phyloP scores from a whole-genome alignment of 2,113 vertebrate genomes.

The Erpornis zantholeuca region DNA sequence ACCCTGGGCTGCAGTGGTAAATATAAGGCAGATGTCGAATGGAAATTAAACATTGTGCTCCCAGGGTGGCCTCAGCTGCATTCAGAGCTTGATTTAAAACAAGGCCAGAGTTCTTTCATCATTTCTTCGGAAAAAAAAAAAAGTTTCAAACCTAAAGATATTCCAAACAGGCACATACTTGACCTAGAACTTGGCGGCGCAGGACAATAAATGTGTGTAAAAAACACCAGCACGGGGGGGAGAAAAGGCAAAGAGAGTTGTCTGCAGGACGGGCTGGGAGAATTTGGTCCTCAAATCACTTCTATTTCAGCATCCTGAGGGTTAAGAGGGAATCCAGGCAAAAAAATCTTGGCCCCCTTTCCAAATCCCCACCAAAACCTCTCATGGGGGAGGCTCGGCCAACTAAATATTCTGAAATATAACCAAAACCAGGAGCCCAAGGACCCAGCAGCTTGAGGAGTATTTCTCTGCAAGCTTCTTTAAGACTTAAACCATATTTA shows the following conservation, averaged over 20 bases:
- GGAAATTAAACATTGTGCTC: constrained; percentile 61
- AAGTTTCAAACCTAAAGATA: constrained; percentile 63
- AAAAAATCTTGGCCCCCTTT: background rate
- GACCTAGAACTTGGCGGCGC: constrained; percentile 35
- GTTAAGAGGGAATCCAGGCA: background rate
- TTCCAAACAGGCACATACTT: constrained; percentile 50
- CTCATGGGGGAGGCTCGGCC: background rate
- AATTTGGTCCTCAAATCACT: background rate
- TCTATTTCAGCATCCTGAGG: background rate
- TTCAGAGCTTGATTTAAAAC: constrained; percentile 68
- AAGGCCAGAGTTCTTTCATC: constrained; percentile 55
- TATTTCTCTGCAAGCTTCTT: background rate
- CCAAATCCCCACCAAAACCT: background rate
- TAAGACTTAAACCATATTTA: constrained; percentile 8
- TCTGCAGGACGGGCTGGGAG: background rate
- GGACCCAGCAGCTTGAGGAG: background rate
- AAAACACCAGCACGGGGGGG: background rate
- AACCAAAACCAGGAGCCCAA: background rate
- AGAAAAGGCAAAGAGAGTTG: background rate
- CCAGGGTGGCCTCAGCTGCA: constrained; percentile 50
- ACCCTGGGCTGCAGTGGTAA: background rate
- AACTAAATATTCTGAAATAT: background rate
- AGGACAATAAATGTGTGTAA: background rate
- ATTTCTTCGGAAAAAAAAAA: constrained; percentile 24
- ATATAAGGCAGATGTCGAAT: constrained; percentile 55